Base-by-base conservation (phyloP, 2,797 vertebrate species). In the Sparidentex hasta region DNA sequence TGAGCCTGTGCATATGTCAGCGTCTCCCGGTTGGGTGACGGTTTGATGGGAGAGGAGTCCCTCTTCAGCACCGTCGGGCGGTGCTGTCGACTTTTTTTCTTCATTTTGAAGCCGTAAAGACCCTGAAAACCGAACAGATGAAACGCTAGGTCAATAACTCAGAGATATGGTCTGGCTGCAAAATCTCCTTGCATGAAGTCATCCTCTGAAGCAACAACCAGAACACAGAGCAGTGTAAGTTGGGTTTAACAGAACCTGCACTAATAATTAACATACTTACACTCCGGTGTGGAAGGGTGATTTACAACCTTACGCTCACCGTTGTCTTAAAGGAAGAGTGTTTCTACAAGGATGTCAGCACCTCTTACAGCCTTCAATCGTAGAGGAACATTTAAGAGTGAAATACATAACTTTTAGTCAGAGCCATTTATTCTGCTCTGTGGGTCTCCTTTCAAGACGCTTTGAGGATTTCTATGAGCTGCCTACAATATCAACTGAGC, bases 1-100 rank as follows among this genome's bases (percentile, higher is more conserved):
- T 99, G 98, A 56, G 98, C 98, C 76, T 99, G 97, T 4, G 98
- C 98, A 0, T 99, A 99, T 0, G 98, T 99, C 87, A 99, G 93
- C 0, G 98, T 99, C 92, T 99, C 98, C 77, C 98, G 94, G 16
- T 98, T 97, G 0, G 98, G 97, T 9, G 98, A 99, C 59, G 97
- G 97, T 81, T 99, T 99, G 94, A 99, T 96, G 0, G 98, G 98
- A 51, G 98, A 99, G 44, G 97, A 95, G 62, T 97, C 93, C 63
- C 93, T 83, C 81, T 97, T 97, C 65, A 96, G 85, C 90, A 93
- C 89, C 44, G 97, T 84, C 47, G 95, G 92, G 82, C 97, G 97
- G 85, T 97, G 96, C 63, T 95, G 96, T 90, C 97, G 95, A 88
- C 94, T 93, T 95, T 98, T 99, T 90, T 97, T 99, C 96, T 97